phyloP scores from a whole-genome alignment of 2,113 vertebrate genomes.

The Gadus macrocephalus region DNA sequence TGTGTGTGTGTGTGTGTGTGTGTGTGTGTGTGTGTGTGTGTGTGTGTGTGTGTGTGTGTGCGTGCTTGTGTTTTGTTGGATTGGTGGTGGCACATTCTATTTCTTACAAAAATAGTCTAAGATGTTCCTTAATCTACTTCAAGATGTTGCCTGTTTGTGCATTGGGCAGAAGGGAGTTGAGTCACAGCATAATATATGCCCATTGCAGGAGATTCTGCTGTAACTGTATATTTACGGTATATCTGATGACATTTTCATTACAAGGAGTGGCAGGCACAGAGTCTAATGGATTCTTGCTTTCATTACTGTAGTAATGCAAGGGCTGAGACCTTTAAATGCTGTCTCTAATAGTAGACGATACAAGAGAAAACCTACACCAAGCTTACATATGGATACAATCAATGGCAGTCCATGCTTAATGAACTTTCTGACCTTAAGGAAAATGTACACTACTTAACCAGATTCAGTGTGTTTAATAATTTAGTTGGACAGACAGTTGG shows the following conservation, averaged over 20 bases:
- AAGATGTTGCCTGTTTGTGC: too few species aligned
- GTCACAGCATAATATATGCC: not conserved
- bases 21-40: too few species aligned
- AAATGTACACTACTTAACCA: slow-evolving; percentile 73
- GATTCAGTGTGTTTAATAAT: slow-evolving; percentile 82
- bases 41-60: too few species aligned
- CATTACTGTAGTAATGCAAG: not conserved
- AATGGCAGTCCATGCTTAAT: slow-evolving; percentile 74
- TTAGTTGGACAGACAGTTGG: slow-evolving; percentile 67
- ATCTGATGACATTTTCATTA: not conserved
- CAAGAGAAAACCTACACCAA: slow-evolving; percentile 47
- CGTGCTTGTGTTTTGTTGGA: too few species aligned
- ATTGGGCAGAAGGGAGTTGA: too few species aligned
- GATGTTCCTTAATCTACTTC: too few species aligned
- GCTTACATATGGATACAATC: slow-evolving; percentile 63
- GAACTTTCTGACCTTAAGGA: slow-evolving; percentile 81
- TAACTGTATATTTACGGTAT: not conserved
- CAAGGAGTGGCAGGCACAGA: not conserved
- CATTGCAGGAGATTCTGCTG: slow-evolving; percentile 19
- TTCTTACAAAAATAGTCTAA: too few species aligned
- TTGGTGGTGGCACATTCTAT: too few species aligned
- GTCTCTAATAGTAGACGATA: slow-evolving; percentile 14
- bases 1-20: too few species aligned
- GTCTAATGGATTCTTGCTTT: not conserved
- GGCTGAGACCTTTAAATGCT: slow-evolving; percentile 3